These are phyloP conservation scores for Dioctria linearis DNA, from an alignment of 2,888 invertebrate genomes.

Conservation along the genomic window DNA sequence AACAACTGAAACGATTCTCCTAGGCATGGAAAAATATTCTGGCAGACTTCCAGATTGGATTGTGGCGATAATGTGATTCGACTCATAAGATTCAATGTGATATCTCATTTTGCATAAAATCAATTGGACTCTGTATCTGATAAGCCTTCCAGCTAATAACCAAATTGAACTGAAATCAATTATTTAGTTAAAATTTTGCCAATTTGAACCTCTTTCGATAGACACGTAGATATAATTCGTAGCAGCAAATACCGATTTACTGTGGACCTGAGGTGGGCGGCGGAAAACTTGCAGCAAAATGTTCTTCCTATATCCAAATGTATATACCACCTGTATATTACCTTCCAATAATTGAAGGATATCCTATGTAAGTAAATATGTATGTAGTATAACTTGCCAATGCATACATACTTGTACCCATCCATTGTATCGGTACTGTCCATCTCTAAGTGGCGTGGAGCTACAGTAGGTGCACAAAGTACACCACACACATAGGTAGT, in stretches of 20 bases:
- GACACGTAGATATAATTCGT: background rate
- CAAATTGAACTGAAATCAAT: conserved; percentile 45
- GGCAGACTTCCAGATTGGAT: background rate
- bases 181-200: conserved; percentile 42
- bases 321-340: no score
- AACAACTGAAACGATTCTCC: no score
- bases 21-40: background rate
- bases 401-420: no score
- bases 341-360: no score
- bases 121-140: conserved; percentile 24
- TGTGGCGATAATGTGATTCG: conserved; percentile 35
- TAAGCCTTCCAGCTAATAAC: conserved; percentile 39
- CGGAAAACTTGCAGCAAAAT: no score
- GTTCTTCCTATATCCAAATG: no score
- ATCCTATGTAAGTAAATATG: no score
- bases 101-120: conserved; percentile 42
- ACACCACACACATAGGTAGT: background rate
- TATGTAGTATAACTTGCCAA: no score
- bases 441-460: background rate
- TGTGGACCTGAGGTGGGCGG: no score
- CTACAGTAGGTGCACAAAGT: no score
- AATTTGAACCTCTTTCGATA: conserved; percentile 27
- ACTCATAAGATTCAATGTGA: conserved; percentile 37
- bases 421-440: background rate
- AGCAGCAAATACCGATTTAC: no score